Conservation (phyloP, 2,888 invertebrate genomes). For the Drosophila nigricruria region DNA sequence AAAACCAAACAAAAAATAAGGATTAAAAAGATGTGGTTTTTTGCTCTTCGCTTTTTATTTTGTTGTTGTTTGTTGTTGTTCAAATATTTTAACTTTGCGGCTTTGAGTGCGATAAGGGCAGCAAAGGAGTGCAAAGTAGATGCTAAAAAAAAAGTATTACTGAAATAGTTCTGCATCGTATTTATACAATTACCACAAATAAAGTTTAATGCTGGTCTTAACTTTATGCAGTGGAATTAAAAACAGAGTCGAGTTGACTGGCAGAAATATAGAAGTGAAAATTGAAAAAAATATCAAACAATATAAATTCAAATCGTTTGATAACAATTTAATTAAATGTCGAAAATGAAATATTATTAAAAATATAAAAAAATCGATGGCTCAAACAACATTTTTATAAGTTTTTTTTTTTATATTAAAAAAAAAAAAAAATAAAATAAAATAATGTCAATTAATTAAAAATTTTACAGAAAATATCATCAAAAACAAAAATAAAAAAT, state of each 20-base stretch:
- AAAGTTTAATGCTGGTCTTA: slow-evolving; percentile 8
- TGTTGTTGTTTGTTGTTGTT: slow-evolving; percentile 5
- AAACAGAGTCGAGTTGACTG: background rate
- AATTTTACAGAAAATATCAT: too few species aligned
- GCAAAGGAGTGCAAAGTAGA: background rate
- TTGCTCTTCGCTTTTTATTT: slow-evolving; percentile 20
- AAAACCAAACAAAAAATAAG: background rate
- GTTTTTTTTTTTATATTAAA: too few species aligned
- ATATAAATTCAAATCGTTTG: background rate
- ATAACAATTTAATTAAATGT: background rate
- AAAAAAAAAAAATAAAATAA: too few species aligned
- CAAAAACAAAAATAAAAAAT: too few species aligned
- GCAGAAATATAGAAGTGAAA: background rate
- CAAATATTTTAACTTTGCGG: slow-evolving; percentile 12
- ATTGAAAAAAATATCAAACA: background rate
- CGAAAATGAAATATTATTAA: background rate
- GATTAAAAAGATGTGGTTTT: slow-evolving; percentile 21
- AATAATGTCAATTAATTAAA: too few species aligned
- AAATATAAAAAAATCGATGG: too few species aligned
- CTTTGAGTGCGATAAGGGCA: slow-evolving; percentile 2
- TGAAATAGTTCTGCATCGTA: background rate
- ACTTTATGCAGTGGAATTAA: background rate
- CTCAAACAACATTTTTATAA: too few species aligned
- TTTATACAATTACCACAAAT: slow-evolving; percentile 18
- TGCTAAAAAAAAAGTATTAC: slow-evolving; percentile 13